A percentile compares a stretch with the other conserved stretches of the same genome.
These are phyloP conservation scores for Dusona sp. DNA, from an alignment of 2,888 invertebrate genomes.

Conservation along the genomic window DNA sequence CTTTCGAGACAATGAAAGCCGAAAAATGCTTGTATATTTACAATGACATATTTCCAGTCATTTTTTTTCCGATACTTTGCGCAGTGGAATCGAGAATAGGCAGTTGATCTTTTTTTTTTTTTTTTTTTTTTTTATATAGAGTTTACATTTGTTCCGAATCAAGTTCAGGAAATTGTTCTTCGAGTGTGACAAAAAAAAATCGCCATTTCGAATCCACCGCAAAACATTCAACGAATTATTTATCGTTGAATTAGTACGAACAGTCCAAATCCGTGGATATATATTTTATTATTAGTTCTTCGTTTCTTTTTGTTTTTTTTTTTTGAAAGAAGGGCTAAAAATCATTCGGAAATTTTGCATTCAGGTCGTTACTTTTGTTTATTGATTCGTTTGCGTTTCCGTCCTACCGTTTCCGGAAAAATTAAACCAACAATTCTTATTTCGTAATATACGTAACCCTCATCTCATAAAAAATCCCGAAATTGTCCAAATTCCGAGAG, in stretches of 20 bases:
- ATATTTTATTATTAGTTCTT: background rate
- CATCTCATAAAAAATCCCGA: conserved; percentile 20
- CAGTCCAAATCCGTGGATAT: conserved; percentile 14
- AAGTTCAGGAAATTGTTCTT: background rate
- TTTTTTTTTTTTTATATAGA: background rate
- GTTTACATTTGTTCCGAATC: background rate
- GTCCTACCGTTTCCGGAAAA: conserved; percentile 63
- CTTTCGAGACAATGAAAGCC: conserved; percentile 24
- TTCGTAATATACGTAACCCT: conserved; percentile 18
- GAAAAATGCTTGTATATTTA: background rate
- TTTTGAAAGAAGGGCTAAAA: background rate
- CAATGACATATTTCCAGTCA: background rate
- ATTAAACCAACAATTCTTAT: conserved; percentile 16
- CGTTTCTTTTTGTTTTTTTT: background rate
- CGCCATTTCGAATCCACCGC: conserved; percentile 22
- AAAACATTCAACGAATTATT: conserved; percentile 3
- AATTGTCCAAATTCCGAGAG: conserved; percentile 14
- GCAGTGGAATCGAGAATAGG: conserved; percentile 16
- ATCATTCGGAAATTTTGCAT: conserved; percentile 6
- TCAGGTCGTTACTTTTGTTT: conserved; percentile 63
- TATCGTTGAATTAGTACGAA: conserved; percentile 22
- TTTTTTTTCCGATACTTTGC: background rate
- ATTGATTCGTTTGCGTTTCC: conserved; percentile 69
- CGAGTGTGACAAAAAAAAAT: background rate
- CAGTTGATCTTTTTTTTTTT: no score